Percentiles rank a stretch among this genome's conserved stretches.
Evolutionary conservation across 2,113 vertebrate species (phyloP).

Genomic region (Phyllostomus discolor): DNA sequence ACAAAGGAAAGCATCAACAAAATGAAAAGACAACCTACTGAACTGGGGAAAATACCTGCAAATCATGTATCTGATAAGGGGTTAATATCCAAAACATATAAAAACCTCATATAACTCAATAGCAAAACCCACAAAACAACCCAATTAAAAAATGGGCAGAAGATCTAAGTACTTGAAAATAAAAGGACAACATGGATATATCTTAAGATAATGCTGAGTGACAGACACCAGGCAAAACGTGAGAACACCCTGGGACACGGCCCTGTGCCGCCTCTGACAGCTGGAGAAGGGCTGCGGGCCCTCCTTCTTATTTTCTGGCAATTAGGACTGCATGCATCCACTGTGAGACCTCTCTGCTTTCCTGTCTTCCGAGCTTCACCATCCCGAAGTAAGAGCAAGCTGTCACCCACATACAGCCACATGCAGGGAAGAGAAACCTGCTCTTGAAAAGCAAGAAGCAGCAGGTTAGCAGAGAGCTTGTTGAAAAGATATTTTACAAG

Average conservation of each 20-base stretch:
- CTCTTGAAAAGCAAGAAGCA: neutral
- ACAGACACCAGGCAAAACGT: neutral
- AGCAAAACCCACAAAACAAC: neutral
- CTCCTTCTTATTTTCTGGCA: neutral
- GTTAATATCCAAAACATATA: neutral
- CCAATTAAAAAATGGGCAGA: too few relatives aligned
- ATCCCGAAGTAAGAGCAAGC: neutral
- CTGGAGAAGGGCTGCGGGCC: fast-evolving
- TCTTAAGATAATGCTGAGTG: neutral
- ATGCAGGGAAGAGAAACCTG: neutral
- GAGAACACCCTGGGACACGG: neutral
- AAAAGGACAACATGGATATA: neutral
- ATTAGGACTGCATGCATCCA: neutral
- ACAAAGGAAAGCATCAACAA: neutral
- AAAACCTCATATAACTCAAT: neutral
- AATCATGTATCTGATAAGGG: neutral
- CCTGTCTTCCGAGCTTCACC: neutral
- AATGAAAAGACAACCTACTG: neutral
- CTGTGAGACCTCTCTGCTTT: neutral
- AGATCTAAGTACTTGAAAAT: too few relatives aligned
- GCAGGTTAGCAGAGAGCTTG: neutral
- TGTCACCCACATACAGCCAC: neutral
- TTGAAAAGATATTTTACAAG: neutral
- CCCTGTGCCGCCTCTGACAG: neutral
- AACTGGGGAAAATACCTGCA: neutral